Conservation (phyloP, 2,888 invertebrate genomes). For the Sylvicola fuscatus region DNA sequence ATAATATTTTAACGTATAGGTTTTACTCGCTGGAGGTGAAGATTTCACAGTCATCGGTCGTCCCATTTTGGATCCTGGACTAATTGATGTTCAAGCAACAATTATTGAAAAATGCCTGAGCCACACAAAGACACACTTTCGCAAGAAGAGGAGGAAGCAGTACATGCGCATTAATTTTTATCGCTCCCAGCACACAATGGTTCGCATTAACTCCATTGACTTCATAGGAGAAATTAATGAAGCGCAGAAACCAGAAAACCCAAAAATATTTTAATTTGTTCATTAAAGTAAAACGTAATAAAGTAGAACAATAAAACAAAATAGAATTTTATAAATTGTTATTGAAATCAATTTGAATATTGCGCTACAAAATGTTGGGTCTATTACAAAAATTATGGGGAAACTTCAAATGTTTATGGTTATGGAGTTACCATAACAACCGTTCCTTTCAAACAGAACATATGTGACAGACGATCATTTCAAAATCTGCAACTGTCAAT, state of each 20-base stretch:
- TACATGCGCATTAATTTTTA: conserved; percentile 51
- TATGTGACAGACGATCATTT: too few species aligned
- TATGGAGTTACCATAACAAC: too few species aligned
- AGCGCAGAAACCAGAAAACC: conserved; percentile 11
- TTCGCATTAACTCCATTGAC: conserved; percentile 55
- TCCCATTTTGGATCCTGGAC: conserved; percentile 51
- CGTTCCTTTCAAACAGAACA: too few species aligned
- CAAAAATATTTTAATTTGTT: too few species aligned
- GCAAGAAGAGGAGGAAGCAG: conserved; percentile 57
- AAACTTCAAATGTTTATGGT: too few species aligned
- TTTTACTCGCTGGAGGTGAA: conserved; percentile 52
- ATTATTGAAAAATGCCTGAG: conserved; percentile 67
- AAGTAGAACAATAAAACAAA: too few species aligned
- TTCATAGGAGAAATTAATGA: conserved; percentile 34
- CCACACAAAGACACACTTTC: conserved; percentile 57
- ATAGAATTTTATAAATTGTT: too few species aligned
- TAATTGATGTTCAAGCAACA: conserved; percentile 58
- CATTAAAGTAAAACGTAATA: too few species aligned
- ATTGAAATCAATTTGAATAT: too few species aligned
- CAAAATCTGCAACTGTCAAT: too few species aligned
- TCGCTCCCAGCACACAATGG: conserved; percentile 45
- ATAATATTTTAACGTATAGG: conserved; percentile 15
- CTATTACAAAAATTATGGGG: too few species aligned
- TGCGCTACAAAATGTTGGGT: too few species aligned
- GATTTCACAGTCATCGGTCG: conserved; percentile 68